Evolutionary conservation across 2,113 vertebrate genomes (phyloP).

Genomic region (Pseudorhombus dupliciocellatus): DNA sequence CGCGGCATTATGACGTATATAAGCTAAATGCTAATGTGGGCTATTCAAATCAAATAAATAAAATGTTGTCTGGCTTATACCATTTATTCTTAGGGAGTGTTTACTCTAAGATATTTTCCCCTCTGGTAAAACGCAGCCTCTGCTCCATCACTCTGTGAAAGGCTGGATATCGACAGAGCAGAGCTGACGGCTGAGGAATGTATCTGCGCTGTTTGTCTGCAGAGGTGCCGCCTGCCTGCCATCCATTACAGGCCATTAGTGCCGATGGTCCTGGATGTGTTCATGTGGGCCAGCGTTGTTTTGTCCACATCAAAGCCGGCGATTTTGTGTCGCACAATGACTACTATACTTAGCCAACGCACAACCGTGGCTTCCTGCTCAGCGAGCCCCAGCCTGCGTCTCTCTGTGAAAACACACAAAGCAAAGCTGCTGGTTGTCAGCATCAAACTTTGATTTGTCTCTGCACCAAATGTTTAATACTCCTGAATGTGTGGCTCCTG

Average conservation of each 20-base stretch:
- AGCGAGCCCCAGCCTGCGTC: slow-evolving; percentile 14
- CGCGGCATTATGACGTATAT: too few species aligned
- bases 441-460: slow-evolving; percentile 39
- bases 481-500: slow-evolving; percentile 6
- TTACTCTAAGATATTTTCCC: neutral
- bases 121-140: slow-evolving; percentile 1
- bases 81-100: too few species aligned
- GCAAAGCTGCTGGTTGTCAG: slow-evolving; percentile 19
- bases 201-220: slow-evolving; percentile 36
- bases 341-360: slow-evolving; percentile 20
- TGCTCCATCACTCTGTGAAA: neutral
- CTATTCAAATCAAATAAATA: too few species aligned
- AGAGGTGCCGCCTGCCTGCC: slow-evolving; percentile 34
- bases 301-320: slow-evolving; percentile 46
- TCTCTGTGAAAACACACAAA: slow-evolving; percentile 1
- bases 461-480: slow-evolving; percentile 17
- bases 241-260: slow-evolving; percentile 61
- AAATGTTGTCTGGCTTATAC: neutral
- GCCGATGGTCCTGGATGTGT: slow-evolving; percentile 33
- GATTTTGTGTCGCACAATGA: slow-evolving; percentile 34
- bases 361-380: slow-evolving; percentile 8
- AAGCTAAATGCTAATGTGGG: too few species aligned
- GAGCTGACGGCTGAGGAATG: slow-evolving; percentile 12
- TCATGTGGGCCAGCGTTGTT: slow-evolving; percentile 10
- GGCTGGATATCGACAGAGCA: slow-evolving; percentile 30